Evolutionary conservation across 1,140 invertebrate species (phyloP).

Genomic region (Chrysopa pallens): DNA sequence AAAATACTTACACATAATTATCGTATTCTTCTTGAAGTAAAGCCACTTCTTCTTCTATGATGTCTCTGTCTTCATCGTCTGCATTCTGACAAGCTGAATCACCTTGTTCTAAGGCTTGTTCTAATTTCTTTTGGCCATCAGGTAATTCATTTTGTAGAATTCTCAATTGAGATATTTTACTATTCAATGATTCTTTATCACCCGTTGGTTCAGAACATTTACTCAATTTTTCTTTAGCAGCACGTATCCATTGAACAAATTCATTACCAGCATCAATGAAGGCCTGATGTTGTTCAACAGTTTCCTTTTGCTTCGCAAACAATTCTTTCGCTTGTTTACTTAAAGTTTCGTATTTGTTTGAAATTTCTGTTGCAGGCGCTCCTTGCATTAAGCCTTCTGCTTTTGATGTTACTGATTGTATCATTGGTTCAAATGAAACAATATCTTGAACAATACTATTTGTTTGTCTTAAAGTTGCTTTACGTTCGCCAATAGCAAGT

Average conservation of each 20-base stretch:
- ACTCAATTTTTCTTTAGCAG: slow-evolving; percentile 73
- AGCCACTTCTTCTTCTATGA: slow-evolving; percentile 81
- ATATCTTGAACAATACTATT: slow-evolving; percentile 89
- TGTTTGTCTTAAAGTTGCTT: slow-evolving; percentile 74
- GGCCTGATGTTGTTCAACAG: slow-evolving; percentile 75
- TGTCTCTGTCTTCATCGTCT: slow-evolving; percentile 69
- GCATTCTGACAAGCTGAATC: slow-evolving; percentile 65
- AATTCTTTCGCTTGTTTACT: slow-evolving; percentile 77
- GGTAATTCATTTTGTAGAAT: slow-evolving; percentile 63
- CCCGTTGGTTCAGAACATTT: slow-evolving; percentile 89
- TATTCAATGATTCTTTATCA: slow-evolving; percentile 74
- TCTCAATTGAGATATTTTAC: slow-evolving; percentile 70
- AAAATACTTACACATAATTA: slow-evolving; percentile 48
- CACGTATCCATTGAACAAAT: slow-evolving; percentile 79
- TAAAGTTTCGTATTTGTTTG: slow-evolving; percentile 74
- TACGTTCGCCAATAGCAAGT: slow-evolving; percentile 63
- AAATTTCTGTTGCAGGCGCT: slow-evolving; percentile 72
- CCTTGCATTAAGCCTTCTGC: slow-evolving; percentile 76
- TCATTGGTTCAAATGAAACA: slow-evolving; percentile 88
- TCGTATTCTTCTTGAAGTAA: slow-evolving; percentile 76
- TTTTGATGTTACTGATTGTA: slow-evolving; percentile 80
- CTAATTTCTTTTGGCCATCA: slow-evolving; percentile 63
- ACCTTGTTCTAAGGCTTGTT: slow-evolving; percentile 61
- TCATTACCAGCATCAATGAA: slow-evolving; percentile 82
- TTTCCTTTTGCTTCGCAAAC: slow-evolving; percentile 79